phyloP scores from a whole-genome alignment of 2,113 vertebrate species.

The Glaucidium brasilianum region DNA sequence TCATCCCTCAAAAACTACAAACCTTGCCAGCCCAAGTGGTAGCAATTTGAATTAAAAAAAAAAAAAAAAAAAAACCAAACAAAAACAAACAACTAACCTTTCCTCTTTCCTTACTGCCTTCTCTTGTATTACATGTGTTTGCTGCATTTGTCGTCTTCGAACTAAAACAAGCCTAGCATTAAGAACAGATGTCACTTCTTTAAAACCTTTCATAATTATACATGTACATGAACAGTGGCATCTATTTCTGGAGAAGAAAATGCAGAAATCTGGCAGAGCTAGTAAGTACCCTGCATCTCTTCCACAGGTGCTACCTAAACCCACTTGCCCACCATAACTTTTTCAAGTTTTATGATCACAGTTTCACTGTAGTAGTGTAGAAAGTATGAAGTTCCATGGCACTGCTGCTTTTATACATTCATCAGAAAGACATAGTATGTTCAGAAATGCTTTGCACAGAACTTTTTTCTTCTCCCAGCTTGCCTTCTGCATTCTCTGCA shows the following conservation, averaged over 20 bases:
- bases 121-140: background rate
- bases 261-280: background rate
- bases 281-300: background rate
- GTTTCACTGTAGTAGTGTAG: background rate
- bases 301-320: background rate
- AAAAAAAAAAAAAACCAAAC: too few relatives aligned
- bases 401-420: background rate
- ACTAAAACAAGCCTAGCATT: background rate
- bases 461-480: background rate
- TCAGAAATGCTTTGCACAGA: background rate
- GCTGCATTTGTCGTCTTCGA: background rate
- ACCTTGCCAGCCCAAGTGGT: background rate
- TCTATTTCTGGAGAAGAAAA: background rate
- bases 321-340: background rate
- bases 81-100: too few relatives aligned
- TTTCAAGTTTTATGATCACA: background rate
- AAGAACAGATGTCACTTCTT: background rate
- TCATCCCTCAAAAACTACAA: background rate
- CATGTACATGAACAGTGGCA: background rate
- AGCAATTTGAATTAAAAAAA: background rate
- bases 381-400: background rate
- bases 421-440: background rate
- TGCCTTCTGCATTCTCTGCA: background rate
- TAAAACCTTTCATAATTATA: too few relatives aligned
- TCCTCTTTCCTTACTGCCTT: background rate